Evolutionary conservation across 2,113 vertebrate species (phyloP).

Genomic region (Balaenoptera acutorostrata): DNA sequence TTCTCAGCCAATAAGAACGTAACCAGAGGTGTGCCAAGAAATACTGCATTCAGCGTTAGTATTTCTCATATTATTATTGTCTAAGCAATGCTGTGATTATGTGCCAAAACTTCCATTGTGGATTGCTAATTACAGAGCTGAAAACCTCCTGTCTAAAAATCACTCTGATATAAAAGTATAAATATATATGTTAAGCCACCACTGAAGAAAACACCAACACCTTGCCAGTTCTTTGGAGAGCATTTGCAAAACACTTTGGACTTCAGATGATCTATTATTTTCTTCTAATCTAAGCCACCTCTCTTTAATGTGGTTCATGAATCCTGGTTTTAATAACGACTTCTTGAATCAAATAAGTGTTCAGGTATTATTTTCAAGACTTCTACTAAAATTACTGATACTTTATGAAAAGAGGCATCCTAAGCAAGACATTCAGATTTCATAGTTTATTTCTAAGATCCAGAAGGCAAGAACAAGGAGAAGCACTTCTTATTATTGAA

Average conservation of each 20-base stretch:
- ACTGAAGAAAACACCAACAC: background rate
- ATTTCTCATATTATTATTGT: conserved; percentile 48
- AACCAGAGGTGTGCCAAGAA: conserved; percentile 63
- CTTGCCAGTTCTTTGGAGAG: background rate
- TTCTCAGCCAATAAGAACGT: conserved; percentile 71
- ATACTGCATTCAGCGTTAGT: conserved; percentile 33
- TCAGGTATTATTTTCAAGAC: background rate
- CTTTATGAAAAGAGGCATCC: background rate
- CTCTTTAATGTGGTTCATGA: background rate
- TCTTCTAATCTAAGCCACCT: background rate
- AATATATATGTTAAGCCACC: background rate
- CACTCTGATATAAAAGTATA: conserved; percentile 55
- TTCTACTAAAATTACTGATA: background rate
- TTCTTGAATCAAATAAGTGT: background rate
- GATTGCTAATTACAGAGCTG: conserved; percentile 59
- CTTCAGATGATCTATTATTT: background rate
- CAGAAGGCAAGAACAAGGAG: background rate
- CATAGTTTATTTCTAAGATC: background rate
- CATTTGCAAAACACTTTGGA: background rate
- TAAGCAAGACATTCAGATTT: background rate
- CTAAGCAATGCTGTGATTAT: conserved; percentile 72
- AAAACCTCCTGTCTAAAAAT: conserved; percentile 59
- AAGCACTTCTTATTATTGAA: background rate
- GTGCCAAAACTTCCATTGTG: conserved; percentile 64
- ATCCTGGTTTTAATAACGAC: background rate